phyloP scores from a whole-genome alignment of 2,113 vertebrate species.

The Meriones unguiculatus region DNA sequence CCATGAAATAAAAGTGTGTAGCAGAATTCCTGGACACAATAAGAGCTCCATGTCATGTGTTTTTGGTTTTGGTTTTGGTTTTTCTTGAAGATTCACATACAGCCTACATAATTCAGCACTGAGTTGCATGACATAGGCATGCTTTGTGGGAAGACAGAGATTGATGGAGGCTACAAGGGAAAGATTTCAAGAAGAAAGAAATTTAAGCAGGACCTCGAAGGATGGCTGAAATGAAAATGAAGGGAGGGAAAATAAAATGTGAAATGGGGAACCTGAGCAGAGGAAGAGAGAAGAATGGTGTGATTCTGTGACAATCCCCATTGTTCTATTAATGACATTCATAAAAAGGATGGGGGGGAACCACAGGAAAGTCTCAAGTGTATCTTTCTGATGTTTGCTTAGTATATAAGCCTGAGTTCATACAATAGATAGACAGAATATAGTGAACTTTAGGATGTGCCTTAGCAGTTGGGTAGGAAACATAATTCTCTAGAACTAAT shows the following conservation, averaged over 20 bases:
- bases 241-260: neutral
- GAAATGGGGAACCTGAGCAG: neutral
- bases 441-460: too few relatives aligned
- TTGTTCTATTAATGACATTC: neutral
- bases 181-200: slow-evolving; percentile 8
- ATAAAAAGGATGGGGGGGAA: neutral
- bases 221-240: neutral
- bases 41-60: neutral
- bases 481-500: neutral
- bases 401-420: neutral
- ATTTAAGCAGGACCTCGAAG: neutral
- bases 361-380: neutral
- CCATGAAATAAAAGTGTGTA: neutral
- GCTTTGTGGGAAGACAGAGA: neutral
- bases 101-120: neutral
- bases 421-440: neutral
- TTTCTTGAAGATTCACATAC: neutral
- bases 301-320: neutral
- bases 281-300: neutral
- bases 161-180: neutral
- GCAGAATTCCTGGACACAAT: neutral
- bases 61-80: neutral
- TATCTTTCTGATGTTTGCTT: neutral
- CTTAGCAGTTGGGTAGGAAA: neutral
- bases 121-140: neutral